Base-by-base conservation (phyloP, 2,888 invertebrate species). In the Cordilura impudica region DNA sequence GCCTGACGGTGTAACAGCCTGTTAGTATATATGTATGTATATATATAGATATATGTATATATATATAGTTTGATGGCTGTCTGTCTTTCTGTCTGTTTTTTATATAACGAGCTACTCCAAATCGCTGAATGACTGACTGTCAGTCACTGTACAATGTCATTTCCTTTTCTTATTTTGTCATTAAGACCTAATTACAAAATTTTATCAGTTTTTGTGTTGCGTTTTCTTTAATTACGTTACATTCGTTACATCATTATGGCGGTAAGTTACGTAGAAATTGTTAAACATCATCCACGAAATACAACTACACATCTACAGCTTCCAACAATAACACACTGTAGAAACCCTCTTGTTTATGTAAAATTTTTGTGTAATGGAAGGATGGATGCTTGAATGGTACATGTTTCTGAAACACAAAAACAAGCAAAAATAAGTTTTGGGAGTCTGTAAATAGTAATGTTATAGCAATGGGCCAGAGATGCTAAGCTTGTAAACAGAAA, bases 181-280 rank as follows among this genome's bases (percentile, higher is more conserved):
- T 78, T 76, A 78, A 80, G 80, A 81, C 79, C 81, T 78, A 81
- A 81, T 82, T 81, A 78, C 75, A 78, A 71, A 75, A 78, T 78
- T 76, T 63, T 63, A 73, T 77, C 69, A 65, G 54, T 58, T 71
- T 69, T 79, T 75, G 54, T 79, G 65, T 71, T 63, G 66, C 54
- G 73, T 75, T 71, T 66, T 63, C 70, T 61, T 67, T 75, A 79
- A 79, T 79, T 75, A 67, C 71, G 51, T 75, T 75, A 71, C 66
- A 70, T 67, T 79, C 71, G 56, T 79, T 67, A 79, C 61, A 67
- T 56, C 66, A 31, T 75, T 63, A 79, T 75, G 70, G 70, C 74
- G 74, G 70, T 66, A 66, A 66, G 70, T 53, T 66, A 71, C 70
- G 75, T 73, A 65, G 53, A 67, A 69, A 58, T 47, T 47, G 16